phyloP scores from a whole-genome alignment of 2,797 vertebrate genomes.

The Caiman crocodilus region DNA sequence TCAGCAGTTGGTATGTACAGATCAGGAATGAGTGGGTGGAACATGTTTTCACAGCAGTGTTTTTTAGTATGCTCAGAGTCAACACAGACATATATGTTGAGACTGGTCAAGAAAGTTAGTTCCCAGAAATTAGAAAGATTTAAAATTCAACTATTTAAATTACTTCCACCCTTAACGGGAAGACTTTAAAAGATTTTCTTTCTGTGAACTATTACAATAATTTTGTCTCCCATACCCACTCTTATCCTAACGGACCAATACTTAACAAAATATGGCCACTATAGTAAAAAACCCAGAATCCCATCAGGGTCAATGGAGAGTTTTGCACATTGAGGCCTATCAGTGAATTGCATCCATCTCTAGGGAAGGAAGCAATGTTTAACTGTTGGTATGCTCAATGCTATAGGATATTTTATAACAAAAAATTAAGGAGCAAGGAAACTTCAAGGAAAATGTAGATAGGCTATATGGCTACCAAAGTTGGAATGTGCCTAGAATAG shows the following conservation, averaged over 20 bases:
- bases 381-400: slow-evolving; percentile 48
- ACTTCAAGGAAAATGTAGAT: slow-evolving; percentile 21
- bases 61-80: too few relatives aligned
- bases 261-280: not conserved
- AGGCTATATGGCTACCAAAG: not conserved
- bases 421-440: not conserved
- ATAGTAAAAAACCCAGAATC: slow-evolving; percentile 1
- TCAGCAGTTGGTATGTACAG: too few relatives aligned
- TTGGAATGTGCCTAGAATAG: not conserved
- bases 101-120: too few relatives aligned
- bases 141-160: slow-evolving; percentile 24
- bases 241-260: not conserved
- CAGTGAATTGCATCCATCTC: not conserved
- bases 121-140: too few relatives aligned
- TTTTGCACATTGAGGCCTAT: not conserved
- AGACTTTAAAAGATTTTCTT: not conserved
- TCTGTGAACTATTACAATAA: slow-evolving; percentile 51
- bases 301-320: not conserved
- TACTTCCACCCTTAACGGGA: slow-evolving; percentile 44
- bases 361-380: slow-evolving; percentile 63
- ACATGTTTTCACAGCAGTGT: too few relatives aligned
- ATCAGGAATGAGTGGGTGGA: too few relatives aligned
- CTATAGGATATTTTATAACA: slow-evolving; percentile 36
- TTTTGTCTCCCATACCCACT: slow-evolving; percentile 29
- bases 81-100: too few relatives aligned